Evolutionary conservation across 2,113 vertebrate genomes (phyloP).

Genomic region (Oncorhynchus tshawytscha): DNA sequence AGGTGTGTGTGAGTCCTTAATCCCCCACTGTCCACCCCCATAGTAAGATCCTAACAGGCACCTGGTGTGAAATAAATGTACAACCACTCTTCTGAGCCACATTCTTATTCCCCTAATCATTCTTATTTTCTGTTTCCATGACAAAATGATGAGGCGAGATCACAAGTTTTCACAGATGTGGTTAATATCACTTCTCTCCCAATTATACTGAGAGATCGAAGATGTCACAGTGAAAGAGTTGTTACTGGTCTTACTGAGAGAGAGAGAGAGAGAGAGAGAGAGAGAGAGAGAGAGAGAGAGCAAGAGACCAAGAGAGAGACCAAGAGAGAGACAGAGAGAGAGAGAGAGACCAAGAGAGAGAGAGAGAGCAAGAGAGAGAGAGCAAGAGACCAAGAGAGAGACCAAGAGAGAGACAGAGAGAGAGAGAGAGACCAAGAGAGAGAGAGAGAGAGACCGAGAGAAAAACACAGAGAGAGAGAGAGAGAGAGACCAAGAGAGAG

Average conservation of each 20-base stretch:
- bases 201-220: neutral
- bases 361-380: too few relatives aligned
- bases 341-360: neutral
- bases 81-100: neutral
- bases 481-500: too few relatives aligned
- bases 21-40: neutral
- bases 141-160: slow-evolving; percentile 5
- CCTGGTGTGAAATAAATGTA: neutral
- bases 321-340: too few relatives aligned
- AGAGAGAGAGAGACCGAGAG: too few relatives aligned
- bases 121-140: slow-evolving; percentile 2
- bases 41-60: neutral
- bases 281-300: neutral
- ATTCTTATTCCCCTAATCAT: neutral
- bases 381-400: too few relatives aligned
- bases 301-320: too few relatives aligned
- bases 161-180: neutral
- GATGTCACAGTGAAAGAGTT: neutral
- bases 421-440: neutral
- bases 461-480: too few relatives aligned
- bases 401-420: too few relatives aligned
- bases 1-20: neutral
- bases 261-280: neutral
- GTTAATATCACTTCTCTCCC: neutral
- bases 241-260: neutral